Evolutionary conservation across 2,113 vertebrate genomes (phyloP), one percentile per base, ranked within the genome.

Genomic region (Macroglossus sobrinus): DNA sequence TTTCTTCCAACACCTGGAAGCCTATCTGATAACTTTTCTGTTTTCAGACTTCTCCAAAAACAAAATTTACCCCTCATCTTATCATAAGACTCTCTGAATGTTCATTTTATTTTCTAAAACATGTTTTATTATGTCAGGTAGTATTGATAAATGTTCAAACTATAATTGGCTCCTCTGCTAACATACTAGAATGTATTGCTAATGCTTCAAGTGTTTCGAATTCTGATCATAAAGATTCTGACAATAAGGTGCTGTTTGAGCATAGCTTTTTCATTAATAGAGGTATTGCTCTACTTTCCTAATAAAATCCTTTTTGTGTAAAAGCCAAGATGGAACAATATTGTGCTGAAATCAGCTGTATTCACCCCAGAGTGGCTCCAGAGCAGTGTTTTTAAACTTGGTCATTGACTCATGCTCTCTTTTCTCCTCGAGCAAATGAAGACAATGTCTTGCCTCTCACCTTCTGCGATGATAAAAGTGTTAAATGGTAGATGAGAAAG

Each of bases 221-320:
- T 22, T 84, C 69, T 95, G 66, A 13, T 38, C 90, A 66, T 80
- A 74, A 89, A 71, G 15, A 90, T 59, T 88, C 66, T 92, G 64
- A 90, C 28, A 95, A 50, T 89, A 88, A 96, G 95, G 5, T 81
- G 61, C 26, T 78, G 0, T 91, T 91, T 92, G 68, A 96, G 19
- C 26, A 85, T 5, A 91, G 30, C 10, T 28, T 93, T 82, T 80
- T 95, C 40, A 63, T 90, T 81, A 94, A 93, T 40, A 47, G 50
- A 89, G 53, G 45, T 50, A 66, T 89, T 91, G 78, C 40, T 86
- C 7, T 13, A n/a, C 53, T 88, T 94, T 13, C 43, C 38, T 84
- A 86, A 85, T 40, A 66, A 95, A 93, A 71, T 7, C 19, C 28
- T 81, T 91, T 89, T 86, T 81, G 72, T 15, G 50, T 71, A 30